Percentiles rank a stretch among this genome's conserved stretches.
Conservation (phyloP, 2,797 vertebrate species). For the Pteropus rufus region DNA sequence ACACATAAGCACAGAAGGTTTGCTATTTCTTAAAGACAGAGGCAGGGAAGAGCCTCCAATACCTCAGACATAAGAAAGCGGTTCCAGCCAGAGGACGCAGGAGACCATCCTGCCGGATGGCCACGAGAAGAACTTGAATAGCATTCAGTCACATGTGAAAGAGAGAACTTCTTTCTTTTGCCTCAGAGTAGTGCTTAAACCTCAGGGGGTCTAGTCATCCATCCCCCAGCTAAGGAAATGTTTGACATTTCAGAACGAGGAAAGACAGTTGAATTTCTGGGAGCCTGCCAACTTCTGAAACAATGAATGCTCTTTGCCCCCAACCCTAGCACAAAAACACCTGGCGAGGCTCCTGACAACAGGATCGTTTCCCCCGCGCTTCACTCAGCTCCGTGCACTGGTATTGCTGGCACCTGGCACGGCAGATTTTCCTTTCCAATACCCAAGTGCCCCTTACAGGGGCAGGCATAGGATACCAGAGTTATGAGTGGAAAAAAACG, state of each 20-base stretch:
- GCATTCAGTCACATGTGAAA: background rate
- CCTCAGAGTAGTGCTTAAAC: background rate
- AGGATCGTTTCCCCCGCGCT: background rate
- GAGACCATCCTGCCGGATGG: fast-evolving
- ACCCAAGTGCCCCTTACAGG: background rate
- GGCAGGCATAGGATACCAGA: background rate
- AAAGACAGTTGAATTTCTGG: constrained; percentile 45
- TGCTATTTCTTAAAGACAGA: background rate
- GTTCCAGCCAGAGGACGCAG: fast-evolving
- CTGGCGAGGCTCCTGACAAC: background rate
- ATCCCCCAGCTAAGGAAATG: constrained; percentile 17
- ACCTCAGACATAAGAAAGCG: background rate
- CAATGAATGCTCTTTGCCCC: constrained; percentile 46
- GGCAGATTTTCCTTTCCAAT: constrained; percentile 28
- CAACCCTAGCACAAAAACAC: background rate
- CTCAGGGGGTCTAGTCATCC: constrained; percentile 1
- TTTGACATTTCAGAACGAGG: constrained; percentile 15
- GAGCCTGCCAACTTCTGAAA: constrained; percentile 42
- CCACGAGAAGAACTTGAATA: fast-evolving
- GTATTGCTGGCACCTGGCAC: background rate
- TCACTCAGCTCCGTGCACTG: background rate
- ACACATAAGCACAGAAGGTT: too few species aligned
- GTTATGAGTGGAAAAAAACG: constrained; percentile 64
- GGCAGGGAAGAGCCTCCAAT: background rate
- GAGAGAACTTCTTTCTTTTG: background rate